phyloP scores from a whole-genome alignment of 2,113 vertebrate species.

The Zapus hudsonius region DNA sequence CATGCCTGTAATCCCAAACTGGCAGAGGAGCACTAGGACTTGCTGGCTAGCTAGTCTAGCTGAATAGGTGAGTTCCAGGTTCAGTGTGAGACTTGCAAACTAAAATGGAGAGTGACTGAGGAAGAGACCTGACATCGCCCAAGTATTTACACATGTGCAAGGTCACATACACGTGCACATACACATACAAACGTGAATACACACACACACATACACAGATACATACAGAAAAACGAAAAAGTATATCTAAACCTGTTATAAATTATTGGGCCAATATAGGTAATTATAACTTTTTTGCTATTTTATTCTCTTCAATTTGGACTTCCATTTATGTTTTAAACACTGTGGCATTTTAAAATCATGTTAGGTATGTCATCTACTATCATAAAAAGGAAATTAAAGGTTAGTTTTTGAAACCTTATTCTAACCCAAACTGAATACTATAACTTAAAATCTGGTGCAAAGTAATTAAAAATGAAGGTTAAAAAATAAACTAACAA shows the following conservation, averaged over 20 bases:
- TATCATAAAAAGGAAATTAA: slow-evolving; percentile 15
- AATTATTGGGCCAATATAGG: background rate
- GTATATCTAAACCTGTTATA: background rate
- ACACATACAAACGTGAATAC: too few relatives aligned
- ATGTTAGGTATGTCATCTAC: background rate
- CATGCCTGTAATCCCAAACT: too few relatives aligned
- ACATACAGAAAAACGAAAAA: too few relatives aligned
- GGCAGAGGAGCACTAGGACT: too few relatives aligned
- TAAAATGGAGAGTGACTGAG: too few relatives aligned
- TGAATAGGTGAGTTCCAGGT: too few relatives aligned
- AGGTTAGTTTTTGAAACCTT: slow-evolving; percentile 58
- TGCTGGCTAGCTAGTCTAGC: too few relatives aligned
- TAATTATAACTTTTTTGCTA: background rate
- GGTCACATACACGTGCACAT: too few relatives aligned
- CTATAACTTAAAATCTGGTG: background rate
- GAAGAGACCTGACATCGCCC: too few relatives aligned
- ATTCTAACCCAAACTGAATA: slow-evolving; percentile 1
- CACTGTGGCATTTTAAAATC: background rate
- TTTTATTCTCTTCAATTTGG: slow-evolving; percentile 33
- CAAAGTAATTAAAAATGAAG: slow-evolving; percentile 39
- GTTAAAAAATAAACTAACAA: background rate
- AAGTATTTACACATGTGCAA: too few relatives aligned
- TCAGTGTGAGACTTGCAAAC: too few relatives aligned
- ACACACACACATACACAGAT: too few relatives aligned
- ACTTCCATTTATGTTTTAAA: slow-evolving; percentile 23